These are phyloP conservation scores for Branchinecta lindahli DNA, from an alignment of 1,140 invertebrate species.

Conservation along the genomic window DNA sequence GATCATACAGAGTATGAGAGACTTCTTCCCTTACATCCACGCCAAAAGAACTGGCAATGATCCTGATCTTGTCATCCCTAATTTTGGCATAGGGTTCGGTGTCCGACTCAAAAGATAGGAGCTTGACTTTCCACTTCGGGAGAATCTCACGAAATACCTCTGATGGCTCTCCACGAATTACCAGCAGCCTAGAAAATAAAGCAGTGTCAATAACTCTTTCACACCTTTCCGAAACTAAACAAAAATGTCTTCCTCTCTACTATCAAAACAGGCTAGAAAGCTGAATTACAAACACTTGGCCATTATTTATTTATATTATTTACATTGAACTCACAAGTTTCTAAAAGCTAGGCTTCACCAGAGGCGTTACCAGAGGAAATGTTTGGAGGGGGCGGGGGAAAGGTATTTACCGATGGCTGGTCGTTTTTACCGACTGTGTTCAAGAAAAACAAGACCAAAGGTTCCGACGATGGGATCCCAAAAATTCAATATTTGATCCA, in stretches of 20 bases:
- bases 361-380: no score
- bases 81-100: slow-evolving; percentile 49
- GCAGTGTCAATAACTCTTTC: background rate
- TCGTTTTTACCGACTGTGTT: no score
- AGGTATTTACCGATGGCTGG: no score
- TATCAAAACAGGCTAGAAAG: no score
- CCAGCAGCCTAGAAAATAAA: slow-evolving; percentile 37
- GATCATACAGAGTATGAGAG: slow-evolving; percentile 54
- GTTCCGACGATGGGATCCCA: no score
- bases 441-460: no score
- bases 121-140: slow-evolving; percentile 47
- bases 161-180: slow-evolving; percentile 44
- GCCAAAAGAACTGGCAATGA: slow-evolving; percentile 39
- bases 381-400: no score
- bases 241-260: background rate
- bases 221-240: background rate
- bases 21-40: slow-evolving; percentile 43
- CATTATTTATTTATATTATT: no score
- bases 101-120: slow-evolving; percentile 49
- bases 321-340: no score
- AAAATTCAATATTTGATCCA: no score
- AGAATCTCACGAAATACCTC: slow-evolving; percentile 46
- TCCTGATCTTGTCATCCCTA: slow-evolving; percentile 43
- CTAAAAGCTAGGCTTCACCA: no score
- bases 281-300: no score